Base-by-base conservation (phyloP, 2,888 invertebrate genomes). In the Thymelicus acteon region DNA sequence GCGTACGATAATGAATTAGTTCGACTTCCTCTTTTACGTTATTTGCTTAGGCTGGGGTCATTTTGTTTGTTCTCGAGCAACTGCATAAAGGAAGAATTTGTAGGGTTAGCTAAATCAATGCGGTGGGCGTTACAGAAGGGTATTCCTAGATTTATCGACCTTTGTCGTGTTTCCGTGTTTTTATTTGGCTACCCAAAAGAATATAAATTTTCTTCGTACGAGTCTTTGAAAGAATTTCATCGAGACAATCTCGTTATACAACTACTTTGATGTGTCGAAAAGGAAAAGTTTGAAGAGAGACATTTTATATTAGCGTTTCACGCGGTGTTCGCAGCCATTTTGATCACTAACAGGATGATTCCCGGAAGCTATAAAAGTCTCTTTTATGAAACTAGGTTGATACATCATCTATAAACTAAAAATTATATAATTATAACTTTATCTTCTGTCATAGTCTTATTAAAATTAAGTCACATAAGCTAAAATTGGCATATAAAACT, bases 261-360 rank as follows among this genome's bases (percentile, higher is more conserved):
- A 74, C 78, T 79, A 86, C 87, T 89, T 89, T 90, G 86, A 88
- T 88, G 85, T 85, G 80, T 82, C 84, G 84, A 85, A 85, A 86
- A 82, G 81, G 81, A 84, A 88, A 84, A 67, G 81, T 83, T 81
- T 79, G 74, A 77, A 76, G 77, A 80, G 77, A 82, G 80, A 85
- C 85, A 85, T 84, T 81, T 84, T 81, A 85, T 84, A 84, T 85
- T 86, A 85, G 85, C 85, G 88, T 91, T 90, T 88, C 86, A 79
- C 78, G 82, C 82, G 80, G 79, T 81, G 85, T 85, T 83, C 76
- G 82, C 80, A 80, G 81, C 85, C 84, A 89, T 89, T 80, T 88
- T 86, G 85, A 89, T 89, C 87, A 85, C 88, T 89, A 90, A 90
- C 86, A 82, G 90, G 86, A 82, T 78, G 83, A 85, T 85, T 86